Evolutionary conservation across 2,888 invertebrate genomes (phyloP).

Genomic region (Arctia plantaginis): DNA sequence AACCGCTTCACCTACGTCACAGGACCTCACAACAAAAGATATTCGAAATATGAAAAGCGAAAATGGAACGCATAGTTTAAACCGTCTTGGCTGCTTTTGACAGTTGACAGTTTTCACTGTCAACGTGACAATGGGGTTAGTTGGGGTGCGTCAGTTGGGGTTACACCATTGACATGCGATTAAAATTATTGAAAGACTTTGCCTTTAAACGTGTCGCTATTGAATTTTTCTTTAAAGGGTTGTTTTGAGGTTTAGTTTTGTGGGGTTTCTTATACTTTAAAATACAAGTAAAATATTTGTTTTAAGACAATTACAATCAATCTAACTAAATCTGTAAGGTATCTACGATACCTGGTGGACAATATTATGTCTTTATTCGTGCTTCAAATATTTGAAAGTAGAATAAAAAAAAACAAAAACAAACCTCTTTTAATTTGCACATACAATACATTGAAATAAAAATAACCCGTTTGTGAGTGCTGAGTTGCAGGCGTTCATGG

Average conservation of each 20-base stretch:
- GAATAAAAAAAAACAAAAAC: no score
- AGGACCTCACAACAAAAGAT: slow-evolving; percentile 71
- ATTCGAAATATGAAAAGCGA: slow-evolving; percentile 76
- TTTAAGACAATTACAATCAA: neutral
- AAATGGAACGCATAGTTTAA: slow-evolving; percentile 83
- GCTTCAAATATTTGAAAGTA: no score
- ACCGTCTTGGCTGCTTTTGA: slow-evolving; percentile 84
- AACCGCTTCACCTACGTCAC: slow-evolving; percentile 53
- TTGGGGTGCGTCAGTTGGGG: slow-evolving; percentile 79
- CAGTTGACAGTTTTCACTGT: slow-evolving; percentile 86
- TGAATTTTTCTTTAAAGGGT: slow-evolving; percentile 68
- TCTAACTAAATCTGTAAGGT: neutral
- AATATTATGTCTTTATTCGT: no score
- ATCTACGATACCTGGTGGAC: neutral
- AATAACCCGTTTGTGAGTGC: no score
- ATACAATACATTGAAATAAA: no score
- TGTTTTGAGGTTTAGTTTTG: slow-evolving; percentile 58
- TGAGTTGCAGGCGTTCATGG: no score
- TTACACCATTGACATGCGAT: slow-evolving; percentile 78
- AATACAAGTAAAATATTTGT: neutral
- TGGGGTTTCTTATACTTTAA: slow-evolving; percentile 46
- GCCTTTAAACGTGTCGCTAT: slow-evolving; percentile 65
- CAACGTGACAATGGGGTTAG: slow-evolving; percentile 80
- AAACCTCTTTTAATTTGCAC: no score
- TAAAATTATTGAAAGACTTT: slow-evolving; percentile 82